Percentiles rank a stretch among this genome's conserved stretches.
Evolutionary conservation across 2,113 vertebrate species (phyloP).

Genomic region (Rallus limicola): DNA sequence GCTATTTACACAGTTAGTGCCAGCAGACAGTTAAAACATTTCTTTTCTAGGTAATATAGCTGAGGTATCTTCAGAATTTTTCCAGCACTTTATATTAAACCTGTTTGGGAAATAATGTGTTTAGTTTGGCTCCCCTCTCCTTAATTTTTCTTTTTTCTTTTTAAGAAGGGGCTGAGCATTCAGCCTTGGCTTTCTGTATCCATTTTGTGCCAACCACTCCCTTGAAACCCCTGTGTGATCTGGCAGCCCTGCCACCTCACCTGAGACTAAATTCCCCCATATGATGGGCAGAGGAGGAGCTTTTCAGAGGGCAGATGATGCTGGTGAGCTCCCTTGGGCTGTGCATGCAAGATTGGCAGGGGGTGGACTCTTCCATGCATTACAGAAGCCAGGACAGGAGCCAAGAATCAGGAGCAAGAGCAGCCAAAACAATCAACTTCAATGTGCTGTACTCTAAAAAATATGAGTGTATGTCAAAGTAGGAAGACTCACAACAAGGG

Average conservation of each 20-base stretch:
- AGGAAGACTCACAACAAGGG: slow-evolving; percentile 25
- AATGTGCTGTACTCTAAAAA: not conserved
- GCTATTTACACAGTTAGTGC: not conserved
- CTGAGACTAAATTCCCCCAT: accelerated
- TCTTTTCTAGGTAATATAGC: not conserved
- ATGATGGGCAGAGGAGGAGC: not conserved
- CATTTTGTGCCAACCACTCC: not conserved
- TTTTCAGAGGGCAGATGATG: not conserved
- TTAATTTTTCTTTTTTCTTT: not conserved
- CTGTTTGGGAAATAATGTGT: not conserved
- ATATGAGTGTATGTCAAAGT: slow-evolving; percentile 18
- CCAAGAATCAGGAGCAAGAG: slow-evolving; percentile 9
- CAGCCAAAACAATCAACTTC: slow-evolving; percentile 35
- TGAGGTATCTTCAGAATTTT: not conserved
- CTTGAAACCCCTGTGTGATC: not conserved
- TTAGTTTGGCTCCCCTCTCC: not conserved
- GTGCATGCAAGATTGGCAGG: not conserved
- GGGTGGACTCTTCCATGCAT: not conserved
- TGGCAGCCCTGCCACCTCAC: not conserved
- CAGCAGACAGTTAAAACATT: not conserved
- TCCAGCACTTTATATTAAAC: not conserved
- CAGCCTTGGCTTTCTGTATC: not conserved
- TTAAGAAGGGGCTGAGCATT: not conserved
- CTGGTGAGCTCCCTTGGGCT: not conserved
- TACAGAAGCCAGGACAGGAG: slow-evolving; percentile 8